Conservation (phyloP, 2,888 invertebrate genomes). For the Callyntrura sp. region DNA sequence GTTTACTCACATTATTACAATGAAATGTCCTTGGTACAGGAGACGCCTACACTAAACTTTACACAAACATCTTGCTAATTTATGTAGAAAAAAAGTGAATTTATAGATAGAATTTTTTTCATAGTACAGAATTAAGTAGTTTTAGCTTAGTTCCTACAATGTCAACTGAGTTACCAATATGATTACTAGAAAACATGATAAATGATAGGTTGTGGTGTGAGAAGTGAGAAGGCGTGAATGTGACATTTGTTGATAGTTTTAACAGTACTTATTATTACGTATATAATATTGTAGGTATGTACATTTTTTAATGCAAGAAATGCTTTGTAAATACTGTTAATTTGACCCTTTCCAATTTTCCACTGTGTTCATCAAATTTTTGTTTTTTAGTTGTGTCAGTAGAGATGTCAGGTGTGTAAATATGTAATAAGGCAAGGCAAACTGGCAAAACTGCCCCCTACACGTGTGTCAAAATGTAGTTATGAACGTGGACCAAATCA, state of each 20-base stretch:
- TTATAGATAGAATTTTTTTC: too few species aligned
- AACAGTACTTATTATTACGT: slow-evolving; percentile 2
- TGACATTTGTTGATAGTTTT: not conserved
- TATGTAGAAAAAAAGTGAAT: too few species aligned
- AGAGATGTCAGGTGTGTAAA: slow-evolving; percentile 19
- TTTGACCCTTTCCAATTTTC: not conserved
- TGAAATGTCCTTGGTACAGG: too few species aligned
- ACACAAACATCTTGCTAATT: too few species aligned
- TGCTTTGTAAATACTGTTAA: not conserved
- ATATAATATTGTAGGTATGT: not conserved
- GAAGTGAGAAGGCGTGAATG: slow-evolving; percentile 26
- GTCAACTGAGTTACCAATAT: not conserved
- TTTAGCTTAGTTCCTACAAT: not conserved
- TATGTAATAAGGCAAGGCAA: not conserved
- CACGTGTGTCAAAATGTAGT: not conserved
- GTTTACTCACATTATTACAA: not conserved
- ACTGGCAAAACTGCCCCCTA: not conserved
- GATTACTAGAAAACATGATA: not conserved
- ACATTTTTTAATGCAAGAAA: not conserved
- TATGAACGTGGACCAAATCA: not conserved
- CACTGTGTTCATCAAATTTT: not conserved
- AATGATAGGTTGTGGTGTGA: not conserved
- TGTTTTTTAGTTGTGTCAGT: too few species aligned
- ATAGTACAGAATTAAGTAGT: not conserved
- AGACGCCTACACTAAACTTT: too few species aligned